Percentiles rank a stretch among this genome's conserved stretches.
Conservation (phyloP, 30 jellyfish, hydroid and myxozoan species). For the Aurelia aurita complex sp. Pacific region DNA sequence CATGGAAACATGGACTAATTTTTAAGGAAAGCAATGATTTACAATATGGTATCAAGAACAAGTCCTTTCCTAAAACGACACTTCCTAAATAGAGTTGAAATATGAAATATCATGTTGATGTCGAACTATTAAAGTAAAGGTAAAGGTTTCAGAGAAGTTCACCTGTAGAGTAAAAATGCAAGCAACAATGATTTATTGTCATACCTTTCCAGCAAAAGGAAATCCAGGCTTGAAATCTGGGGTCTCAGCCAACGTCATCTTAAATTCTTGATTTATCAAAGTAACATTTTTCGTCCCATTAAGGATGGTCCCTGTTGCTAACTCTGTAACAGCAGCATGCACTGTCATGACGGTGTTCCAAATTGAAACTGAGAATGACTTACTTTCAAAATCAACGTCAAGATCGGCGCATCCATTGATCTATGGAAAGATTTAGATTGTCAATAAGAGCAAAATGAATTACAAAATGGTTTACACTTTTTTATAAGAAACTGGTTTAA, state of each 20-base stretch:
- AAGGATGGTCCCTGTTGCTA: conserved; percentile 65
- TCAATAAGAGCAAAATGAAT: too few relatives aligned
- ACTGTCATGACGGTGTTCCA: background rate
- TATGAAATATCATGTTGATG: too few relatives aligned
- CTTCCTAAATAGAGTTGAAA: too few relatives aligned
- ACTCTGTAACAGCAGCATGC: conserved; percentile 73
- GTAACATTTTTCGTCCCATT: conserved; percentile 38
- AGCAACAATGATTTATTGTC: background rate
- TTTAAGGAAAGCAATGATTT: too few relatives aligned
- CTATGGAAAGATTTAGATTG: conserved; percentile 1
- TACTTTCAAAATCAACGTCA: conserved; percentile 7
- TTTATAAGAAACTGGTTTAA: too few relatives aligned
- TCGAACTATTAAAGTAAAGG: too few relatives aligned
- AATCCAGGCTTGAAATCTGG: conserved; percentile 80
- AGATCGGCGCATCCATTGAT: conserved; percentile 78
- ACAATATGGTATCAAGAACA: too few relatives aligned
- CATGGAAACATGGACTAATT: too few relatives aligned
- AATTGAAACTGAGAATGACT: background rate
- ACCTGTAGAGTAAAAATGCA: too few relatives aligned
- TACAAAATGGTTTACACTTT: too few relatives aligned
- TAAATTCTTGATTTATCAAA: conserved; percentile 2
- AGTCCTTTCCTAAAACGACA: too few relatives aligned
- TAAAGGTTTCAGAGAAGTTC: too few relatives aligned
- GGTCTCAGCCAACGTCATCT: conserved; percentile 28
- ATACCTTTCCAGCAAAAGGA: conserved; percentile 62